phyloP scores from a whole-genome alignment of 2,797 vertebrate species.

The Xenops minutus region DNA sequence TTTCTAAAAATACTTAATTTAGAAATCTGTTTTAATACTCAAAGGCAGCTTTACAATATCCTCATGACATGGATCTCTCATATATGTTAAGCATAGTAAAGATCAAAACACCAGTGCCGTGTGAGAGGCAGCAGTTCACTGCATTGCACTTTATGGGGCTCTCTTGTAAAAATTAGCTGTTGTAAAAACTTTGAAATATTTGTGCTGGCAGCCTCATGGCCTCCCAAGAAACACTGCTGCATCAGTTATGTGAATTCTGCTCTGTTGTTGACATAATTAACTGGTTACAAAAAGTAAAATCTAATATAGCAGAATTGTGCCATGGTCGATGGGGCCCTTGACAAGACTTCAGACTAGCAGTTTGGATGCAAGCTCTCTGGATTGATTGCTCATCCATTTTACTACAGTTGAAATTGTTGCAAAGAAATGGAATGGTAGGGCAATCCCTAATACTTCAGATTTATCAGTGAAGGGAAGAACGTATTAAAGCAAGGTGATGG shows the following conservation, averaged over 20 bases:
- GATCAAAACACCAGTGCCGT: background rate
- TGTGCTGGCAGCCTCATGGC: background rate
- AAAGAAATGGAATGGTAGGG: background rate
- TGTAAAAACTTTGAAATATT: background rate
- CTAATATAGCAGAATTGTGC: background rate
- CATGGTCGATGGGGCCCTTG: background rate
- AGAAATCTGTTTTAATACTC: background rate
- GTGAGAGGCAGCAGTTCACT: background rate
- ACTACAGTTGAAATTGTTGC: background rate
- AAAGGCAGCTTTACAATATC: background rate
- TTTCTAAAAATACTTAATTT: constrained; percentile 2
- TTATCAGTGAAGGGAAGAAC: background rate
- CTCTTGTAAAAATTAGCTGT: background rate
- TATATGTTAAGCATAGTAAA: background rate
- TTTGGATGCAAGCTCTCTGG: background rate
- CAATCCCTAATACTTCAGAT: background rate
- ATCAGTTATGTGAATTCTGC: background rate
- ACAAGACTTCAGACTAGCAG: background rate
- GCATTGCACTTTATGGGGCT: background rate
- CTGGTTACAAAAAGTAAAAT: background rate
- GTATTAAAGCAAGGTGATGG: background rate
- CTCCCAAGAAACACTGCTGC: background rate
- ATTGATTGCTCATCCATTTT: background rate
- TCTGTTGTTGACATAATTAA: background rate
- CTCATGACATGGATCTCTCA: background rate